Evolutionary conservation across 2,888 invertebrate species (phyloP).

Genomic region (Formica aserva): DNA sequence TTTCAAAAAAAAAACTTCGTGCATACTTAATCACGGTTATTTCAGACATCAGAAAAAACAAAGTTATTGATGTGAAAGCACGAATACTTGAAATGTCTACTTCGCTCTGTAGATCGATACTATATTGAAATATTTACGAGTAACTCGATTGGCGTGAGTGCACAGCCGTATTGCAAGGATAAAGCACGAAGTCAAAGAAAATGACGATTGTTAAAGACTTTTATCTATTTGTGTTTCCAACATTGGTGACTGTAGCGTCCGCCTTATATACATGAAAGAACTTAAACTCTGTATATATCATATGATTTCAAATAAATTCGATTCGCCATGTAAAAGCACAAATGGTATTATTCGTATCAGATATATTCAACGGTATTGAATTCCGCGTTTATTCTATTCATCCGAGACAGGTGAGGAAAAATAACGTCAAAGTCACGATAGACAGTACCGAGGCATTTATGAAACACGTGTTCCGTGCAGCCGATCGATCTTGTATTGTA

Average conservation of each 20-base stretch:
- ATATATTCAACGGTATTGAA: neutral
- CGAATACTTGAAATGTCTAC: neutral
- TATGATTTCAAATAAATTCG: constrained; percentile 18
- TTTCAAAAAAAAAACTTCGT: neutral
- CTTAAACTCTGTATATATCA: neutral
- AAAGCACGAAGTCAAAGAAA: constrained; percentile 25
- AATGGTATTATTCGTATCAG: constrained; percentile 8
- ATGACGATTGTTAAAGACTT: constrained; percentile 5
- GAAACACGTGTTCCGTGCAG: constrained; percentile 58
- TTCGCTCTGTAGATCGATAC: constrained; percentile 38
- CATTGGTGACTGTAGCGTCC: neutral
- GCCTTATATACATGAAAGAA: neutral
- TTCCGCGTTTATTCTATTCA: constrained; percentile 22
- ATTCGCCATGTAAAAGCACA: neutral
- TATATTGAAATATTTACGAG: constrained; percentile 49
- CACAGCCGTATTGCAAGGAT: constrained; percentile 20
- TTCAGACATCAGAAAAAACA: neutral
- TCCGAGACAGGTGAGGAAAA: constrained; percentile 11
- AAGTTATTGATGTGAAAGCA: constrained; percentile 2
- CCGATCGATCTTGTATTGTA: constrained; percentile 39
- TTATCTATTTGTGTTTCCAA: constrained; percentile 1
- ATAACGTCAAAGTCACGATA: constrained; percentile 41
- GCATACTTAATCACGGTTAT: neutral
- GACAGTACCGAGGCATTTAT: constrained; percentile 1
- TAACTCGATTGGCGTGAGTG: constrained; percentile 30